A percentile compares a stretch with the other conserved stretches of the same genome.
These are phyloP conservation scores for Drosophila phalerata DNA, from an alignment of 2,888 invertebrate species.

Conservation along the genomic window DNA sequence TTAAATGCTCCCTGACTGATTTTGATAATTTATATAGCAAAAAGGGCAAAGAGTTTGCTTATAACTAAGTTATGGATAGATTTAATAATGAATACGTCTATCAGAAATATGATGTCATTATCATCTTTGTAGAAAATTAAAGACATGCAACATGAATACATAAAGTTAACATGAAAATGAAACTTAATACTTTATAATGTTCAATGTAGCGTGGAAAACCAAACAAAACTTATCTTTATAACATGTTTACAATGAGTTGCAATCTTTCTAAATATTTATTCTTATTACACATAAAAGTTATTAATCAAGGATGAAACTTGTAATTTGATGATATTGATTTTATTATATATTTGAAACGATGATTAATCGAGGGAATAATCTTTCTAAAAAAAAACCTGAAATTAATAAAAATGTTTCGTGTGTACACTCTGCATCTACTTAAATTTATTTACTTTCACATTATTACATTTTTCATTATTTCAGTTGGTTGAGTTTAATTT, in stretches of 20 bases:
- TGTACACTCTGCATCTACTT: no score
- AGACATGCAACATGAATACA: background rate
- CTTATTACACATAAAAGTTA: background rate
- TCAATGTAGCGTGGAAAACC: background rate
- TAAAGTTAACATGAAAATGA: background rate
- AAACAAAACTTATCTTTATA: background rate
- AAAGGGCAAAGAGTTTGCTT: background rate
- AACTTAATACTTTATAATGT: background rate
- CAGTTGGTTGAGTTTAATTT: background rate
- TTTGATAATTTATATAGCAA: background rate
- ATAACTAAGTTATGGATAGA: background rate
- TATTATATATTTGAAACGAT: no score
- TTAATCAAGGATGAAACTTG: background rate
- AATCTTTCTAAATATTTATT: background rate
- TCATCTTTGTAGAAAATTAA: background rate
- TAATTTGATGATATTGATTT: background rate
- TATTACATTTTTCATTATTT: background rate
- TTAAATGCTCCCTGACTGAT: slow-evolving; percentile 1
- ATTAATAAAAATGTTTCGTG: no score
- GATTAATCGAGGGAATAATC: no score
- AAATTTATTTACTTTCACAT: no score
- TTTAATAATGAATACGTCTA: background rate
- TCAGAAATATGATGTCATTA: slow-evolving; percentile 12
- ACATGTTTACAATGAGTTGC: background rate
- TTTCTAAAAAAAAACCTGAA: no score